Evolutionary conservation across 2,797 vertebrate genomes (phyloP).

Genomic region (Halcyon badia): DNA sequence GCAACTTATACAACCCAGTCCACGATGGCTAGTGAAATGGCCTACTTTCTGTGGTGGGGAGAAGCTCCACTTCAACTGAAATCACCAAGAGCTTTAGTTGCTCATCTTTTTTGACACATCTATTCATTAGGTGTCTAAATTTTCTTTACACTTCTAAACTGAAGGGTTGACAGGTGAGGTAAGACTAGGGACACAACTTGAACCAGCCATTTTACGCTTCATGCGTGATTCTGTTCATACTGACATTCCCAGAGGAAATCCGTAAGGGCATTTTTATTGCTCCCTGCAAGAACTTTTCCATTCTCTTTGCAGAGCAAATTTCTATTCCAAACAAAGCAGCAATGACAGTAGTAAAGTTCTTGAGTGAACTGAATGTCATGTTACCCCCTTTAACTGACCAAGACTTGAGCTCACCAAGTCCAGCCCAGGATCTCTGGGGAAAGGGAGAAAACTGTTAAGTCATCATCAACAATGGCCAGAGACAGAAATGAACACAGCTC

Average conservation of each 20-base stretch:
- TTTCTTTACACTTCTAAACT: background rate
- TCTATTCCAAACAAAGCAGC: background rate
- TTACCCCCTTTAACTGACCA: background rate
- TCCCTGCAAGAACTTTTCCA: background rate
- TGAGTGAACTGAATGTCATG: background rate
- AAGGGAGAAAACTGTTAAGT: background rate
- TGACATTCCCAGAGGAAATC: background rate
- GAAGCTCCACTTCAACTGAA: background rate
- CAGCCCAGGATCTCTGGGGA: background rate
- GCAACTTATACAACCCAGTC: background rate
- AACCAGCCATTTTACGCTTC: background rate
- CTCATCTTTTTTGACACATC: background rate
- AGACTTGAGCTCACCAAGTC: background rate
- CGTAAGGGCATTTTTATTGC: background rate
- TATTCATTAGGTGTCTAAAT: background rate
- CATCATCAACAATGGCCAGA: background rate
- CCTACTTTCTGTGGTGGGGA: background rate
- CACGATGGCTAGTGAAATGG: background rate
- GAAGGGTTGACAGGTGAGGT: background rate
- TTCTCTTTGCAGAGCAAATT: background rate
- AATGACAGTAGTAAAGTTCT: background rate
- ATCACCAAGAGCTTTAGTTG: background rate
- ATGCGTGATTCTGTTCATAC: fast-evolving
- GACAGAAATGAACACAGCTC: background rate
- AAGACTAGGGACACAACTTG: background rate